Evolutionary conservation across 2,113 vertebrate species (phyloP), one percentile per base, ranked within the genome.

Genomic region (Garra rufa): DNA sequence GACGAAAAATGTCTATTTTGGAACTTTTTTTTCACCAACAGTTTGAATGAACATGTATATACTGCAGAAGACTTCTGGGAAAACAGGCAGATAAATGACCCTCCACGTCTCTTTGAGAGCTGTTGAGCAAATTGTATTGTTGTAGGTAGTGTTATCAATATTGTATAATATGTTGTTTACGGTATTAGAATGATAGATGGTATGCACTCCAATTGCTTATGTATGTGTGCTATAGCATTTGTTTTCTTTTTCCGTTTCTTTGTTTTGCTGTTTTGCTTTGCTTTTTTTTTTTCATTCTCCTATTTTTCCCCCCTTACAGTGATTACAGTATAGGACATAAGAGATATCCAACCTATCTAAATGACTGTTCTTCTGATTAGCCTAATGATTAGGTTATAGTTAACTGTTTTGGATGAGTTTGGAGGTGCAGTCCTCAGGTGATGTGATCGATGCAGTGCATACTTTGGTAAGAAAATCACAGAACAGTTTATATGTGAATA

Each of bases 41-140:
- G 24, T 69, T 74, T 86, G 80, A 88, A 83, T 85, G 48, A 79
- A 43, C 38, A 78, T 82, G 83, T 85, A 85, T 38, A 87, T 75
- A 83, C 24, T 9, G 38, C 41, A 24, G 83, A 84, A 38, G 69
- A 83, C 83, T 82, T 61, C 7, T 52, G 24, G 48, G 79, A 65
- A 50, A 55, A 81, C 61, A 76, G 50, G 67, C 52, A 63, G 52
- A 73, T 6, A 7, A 76, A 75, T 52, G 75, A 73, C 65, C 63
- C 46, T 65, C 48, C 76, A 38, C 46, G n/a, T 15, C 76, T 75
- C 48, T 57, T 77, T 14, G 69, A 74, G 82, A 38, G 69, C 87
- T 82, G 85, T 82, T 65, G 43, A 83, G 65, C 77, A 80, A 70
- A 78, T 76, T 79, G 75, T 83, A 80, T 65, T 75, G 57, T 55